phyloP scores from a whole-genome alignment of 2,797 vertebrate species.

The Sebastes flavidus region DNA sequence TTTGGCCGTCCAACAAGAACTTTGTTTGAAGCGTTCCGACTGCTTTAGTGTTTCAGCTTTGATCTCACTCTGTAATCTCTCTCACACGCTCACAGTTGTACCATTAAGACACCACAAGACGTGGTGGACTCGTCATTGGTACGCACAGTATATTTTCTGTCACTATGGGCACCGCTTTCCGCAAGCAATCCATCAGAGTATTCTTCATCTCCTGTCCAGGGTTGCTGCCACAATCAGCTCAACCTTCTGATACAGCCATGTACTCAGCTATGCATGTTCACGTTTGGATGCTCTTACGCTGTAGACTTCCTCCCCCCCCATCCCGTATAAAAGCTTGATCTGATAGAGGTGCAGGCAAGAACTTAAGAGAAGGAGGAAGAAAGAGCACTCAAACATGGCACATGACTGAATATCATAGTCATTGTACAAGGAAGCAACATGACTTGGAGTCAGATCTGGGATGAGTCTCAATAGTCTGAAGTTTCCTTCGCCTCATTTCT shows the following conservation, averaged over 20 bases:
- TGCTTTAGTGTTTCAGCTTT: constrained; percentile 7
- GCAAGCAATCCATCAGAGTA: neutral
- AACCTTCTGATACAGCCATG: constrained; percentile 17
- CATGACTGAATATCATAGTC: neutral
- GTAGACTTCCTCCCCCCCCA: constrained; percentile 1
- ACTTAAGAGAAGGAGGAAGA: neutral
- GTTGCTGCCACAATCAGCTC: neutral
- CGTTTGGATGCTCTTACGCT: constrained; percentile 33
- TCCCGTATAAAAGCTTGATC: neutral
- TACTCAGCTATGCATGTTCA: constrained; percentile 54
- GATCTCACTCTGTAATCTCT: neutral
- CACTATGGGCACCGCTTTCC: neutral
- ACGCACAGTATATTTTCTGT: neutral
- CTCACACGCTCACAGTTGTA: neutral
- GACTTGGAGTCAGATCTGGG: neutral
- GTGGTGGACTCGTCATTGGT: neutral
- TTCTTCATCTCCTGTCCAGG: constrained; percentile 2
- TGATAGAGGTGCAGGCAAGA: neutral
- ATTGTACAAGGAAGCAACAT: neutral
- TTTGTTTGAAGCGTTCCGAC: constrained; percentile 27
- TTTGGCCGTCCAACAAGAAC: neutral
- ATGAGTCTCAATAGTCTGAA: constrained; percentile 9
- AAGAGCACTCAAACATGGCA: constrained; percentile 26
- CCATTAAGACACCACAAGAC: neutral
- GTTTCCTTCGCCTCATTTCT: neutral